Base-by-base conservation (phyloP, 2,113 vertebrate species). In the Helogale parvula region DNA sequence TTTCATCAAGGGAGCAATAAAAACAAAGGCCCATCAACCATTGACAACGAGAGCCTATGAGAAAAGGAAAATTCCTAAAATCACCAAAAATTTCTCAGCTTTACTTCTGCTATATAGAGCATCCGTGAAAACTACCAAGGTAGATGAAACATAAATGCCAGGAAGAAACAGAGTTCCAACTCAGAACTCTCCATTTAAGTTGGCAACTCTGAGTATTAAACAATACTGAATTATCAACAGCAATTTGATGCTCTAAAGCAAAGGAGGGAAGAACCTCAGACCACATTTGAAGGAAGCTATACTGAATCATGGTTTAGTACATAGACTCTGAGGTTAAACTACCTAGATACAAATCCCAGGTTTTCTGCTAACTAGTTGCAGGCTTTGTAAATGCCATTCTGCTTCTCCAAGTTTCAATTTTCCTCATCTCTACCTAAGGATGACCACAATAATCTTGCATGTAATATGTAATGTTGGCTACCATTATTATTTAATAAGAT, bases 21-120 rank as follows among this genome's bases (percentile, higher is more conserved):
- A 93, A 25, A 76, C 52, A 93, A 45, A 90, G 79, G 54, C 29
- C 88, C 45, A 41, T 57, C 69, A 88, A 60, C 68, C 27, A 72
- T 31, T 66, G 71, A 85, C 68, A 72, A 93, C 12, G 33, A 86
- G 71, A 93, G 41, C 41, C 65, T 60, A 54, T 2, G 21, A 77
- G 47, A 93, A 92, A 97, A 35, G 19, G 25, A 57, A 80, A 90
- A 89, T 71, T 29, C 45, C 74, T 52, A 81, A 50, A 80, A 80
- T 91, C 80, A 68, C 81, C 47, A 23, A 38, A 97, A 90, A 81
- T 25, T 31, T 74, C 89, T 95, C 45, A 27, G 50, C 60, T 96
- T 68, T 71, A n/a, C 84, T 95, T 93, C 50, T 52, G 66, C 68
- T 38, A 3, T 66, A 69, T 3, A 45, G 33, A 76, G 3, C 57